Base-by-base conservation (phyloP, 2,888 invertebrate genomes). In the Allygus modestus region DNA sequence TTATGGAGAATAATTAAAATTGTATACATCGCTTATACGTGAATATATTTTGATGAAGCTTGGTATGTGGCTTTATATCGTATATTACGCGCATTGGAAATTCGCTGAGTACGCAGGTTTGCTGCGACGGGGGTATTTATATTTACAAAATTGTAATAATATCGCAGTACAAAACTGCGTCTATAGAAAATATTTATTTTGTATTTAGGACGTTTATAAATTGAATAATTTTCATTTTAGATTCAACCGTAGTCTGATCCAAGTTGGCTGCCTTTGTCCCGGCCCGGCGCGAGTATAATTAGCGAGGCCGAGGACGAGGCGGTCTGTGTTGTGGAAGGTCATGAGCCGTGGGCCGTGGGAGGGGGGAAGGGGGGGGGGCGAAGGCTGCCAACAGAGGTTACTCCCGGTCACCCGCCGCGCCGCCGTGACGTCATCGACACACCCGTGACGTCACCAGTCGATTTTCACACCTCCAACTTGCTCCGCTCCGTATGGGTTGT, bases 371-470 rank as follows among this genome's bases (percentile, higher is more conserved):
- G 15, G 31, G 65, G 65, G 28, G 9, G 31, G 12, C 65, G 12
- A 65, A 65, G 65, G 65, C 65, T 41, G 23, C 1, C 73, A 4
- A 37, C 73, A 20, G 73, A 73, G 73, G 73, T 73, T 73, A 73
- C 73, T 73, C 73, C 41, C 73, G 73, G 73, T 73, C 73, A 73
- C 11, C 69, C 31, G 12, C n/a, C 69, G 69, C n/a, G 69, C 7
- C 69, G 58, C 20, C 65, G 65, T 65, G 31, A 69, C 69, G 69
- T 69, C n/a, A n/a, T n/a, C n/a, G n/a, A n/a, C n/a, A n/a, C n/a
- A n/a, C n/a, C 20, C 65, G 65, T 65, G 31, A 69, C 69, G 69
- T 69, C 69, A 69, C 69, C 7, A 31, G 65, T 65, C 65, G 65
- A 65, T 65, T 65, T 17, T 65, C 65, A 65, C 65, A 65, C 65